These are phyloP conservation scores for Matsumurasca onukii DNA, from an alignment of 1,140 invertebrate species.

Conservation along the genomic window DNA sequence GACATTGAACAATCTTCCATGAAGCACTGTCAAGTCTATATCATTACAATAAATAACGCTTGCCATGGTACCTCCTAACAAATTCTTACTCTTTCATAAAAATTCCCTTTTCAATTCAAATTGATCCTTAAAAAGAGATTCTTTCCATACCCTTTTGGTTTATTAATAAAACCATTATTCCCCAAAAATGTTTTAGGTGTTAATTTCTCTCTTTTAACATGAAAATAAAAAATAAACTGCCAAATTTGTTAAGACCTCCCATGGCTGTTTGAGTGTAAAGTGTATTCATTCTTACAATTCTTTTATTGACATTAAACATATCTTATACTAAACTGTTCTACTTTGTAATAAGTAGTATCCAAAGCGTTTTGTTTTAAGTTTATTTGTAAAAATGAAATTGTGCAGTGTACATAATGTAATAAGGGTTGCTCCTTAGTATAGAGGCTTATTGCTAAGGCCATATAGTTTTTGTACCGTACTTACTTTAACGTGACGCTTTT, in stretches of 20 bases:
- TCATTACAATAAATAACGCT: not conserved
- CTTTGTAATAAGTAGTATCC: conserved; percentile 15
- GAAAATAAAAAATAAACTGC: not conserved
- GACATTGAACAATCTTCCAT: conserved; percentile 12
- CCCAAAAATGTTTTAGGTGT: not conserved
- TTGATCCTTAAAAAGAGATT: not conserved
- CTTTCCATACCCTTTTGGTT: not conserved
- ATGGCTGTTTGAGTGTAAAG: conserved; percentile 12
- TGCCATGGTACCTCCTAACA: not conserved
- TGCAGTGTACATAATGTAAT: conserved; percentile 26
- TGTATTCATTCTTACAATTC: conserved; percentile 11
- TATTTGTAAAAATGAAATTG: conserved; percentile 23
- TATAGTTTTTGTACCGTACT: conserved; percentile 24
- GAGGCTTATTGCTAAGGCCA: conserved; percentile 22
- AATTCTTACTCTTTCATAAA: not conserved
- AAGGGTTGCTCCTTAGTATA: conserved; percentile 17
- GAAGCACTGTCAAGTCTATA: conserved; percentile 9
- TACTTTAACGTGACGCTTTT: conserved; percentile 15
- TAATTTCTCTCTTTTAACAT: not conserved
- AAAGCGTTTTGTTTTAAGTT: not conserved
- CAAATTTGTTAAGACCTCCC: not conserved
- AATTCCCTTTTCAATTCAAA: not conserved
- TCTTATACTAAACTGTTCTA: conserved; percentile 25
- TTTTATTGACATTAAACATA: conserved; percentile 24
- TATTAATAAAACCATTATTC: not conserved